These are phyloP conservation scores for Mobula hypostoma DNA, from an alignment of 2,113 vertebrate genomes.

Conservation along the genomic window DNA sequence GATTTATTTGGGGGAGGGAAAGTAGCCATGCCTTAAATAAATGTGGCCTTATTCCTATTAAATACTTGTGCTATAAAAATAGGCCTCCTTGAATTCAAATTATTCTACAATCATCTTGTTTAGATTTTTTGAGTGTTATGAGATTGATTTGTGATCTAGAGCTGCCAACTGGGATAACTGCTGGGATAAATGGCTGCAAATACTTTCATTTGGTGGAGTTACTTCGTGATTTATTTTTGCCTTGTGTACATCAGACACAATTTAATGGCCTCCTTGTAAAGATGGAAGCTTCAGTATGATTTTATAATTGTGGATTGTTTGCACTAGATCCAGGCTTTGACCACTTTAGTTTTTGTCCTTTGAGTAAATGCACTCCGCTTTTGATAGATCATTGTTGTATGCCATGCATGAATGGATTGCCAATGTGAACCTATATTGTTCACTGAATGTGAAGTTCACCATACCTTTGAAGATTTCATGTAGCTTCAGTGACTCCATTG, in stretches of 20 bases:
- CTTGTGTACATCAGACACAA: background rate
- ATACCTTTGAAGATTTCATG: background rate
- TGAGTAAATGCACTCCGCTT: background rate
- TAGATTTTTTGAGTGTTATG: slow-evolving; percentile 8
- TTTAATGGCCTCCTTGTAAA: background rate
- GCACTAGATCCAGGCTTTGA: background rate
- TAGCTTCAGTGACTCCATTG: background rate
- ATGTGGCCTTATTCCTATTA: slow-evolving; percentile 31
- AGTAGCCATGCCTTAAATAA: slow-evolving; percentile 34
- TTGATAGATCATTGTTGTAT: background rate
- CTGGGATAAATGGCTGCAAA: background rate
- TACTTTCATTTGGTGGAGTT: background rate
- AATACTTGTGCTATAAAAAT: background rate
- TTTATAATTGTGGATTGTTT: slow-evolving; percentile 19
- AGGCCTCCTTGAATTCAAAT: background rate
- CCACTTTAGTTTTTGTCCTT: background rate
- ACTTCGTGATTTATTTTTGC: background rate
- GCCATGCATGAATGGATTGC: background rate
- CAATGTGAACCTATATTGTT: background rate
- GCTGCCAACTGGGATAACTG: slow-evolving; percentile 1
- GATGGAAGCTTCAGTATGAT: background rate
- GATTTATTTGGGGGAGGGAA: slow-evolving; percentile 30
- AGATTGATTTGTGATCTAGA: background rate
- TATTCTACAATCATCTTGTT: slow-evolving; percentile 2
- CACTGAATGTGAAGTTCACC: background rate